Evolutionary conservation across 2,888 invertebrate genomes (phyloP), one percentile per base, ranked within the genome.

Genomic region (Adelphocoris suturalis): DNA sequence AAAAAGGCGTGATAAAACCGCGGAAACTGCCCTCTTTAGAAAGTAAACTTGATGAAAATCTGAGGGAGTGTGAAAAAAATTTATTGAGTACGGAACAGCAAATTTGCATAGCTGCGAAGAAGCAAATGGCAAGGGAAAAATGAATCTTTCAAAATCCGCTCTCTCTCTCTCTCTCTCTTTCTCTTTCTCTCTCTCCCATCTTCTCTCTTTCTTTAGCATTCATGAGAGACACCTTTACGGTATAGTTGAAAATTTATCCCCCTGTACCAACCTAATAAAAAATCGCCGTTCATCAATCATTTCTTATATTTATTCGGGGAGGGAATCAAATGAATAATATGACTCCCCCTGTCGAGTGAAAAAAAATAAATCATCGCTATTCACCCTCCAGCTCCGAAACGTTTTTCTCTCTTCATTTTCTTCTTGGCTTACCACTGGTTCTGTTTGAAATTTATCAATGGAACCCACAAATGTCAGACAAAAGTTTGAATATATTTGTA

Each of bases 401-500:
- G 68, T 13, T 23, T 27, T 23, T 23, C 23, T 68, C 68, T 0
- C 12, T 12, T 12, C 23, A 27, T 68, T 68, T 68, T 7, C 23
- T 13, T 68, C 19, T 9, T 27, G 19, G 23, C 23, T 68, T 68
- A 0, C 23, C 23, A 12, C 12, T 68, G 23, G 19, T 23, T 68
- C 23, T 68, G 9, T 27, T 23, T 37, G 37, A 37, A 68, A 82
- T 82, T 82, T 52, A 82, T 82, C 82, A 82, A 27, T 19, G 14
- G 48, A 48, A 27, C 82, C 82, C 82, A 27, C 82, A 82, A 82
- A 82, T 23, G 82, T 82, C 82, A 52, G 52, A 82, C 82, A 81
- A 52, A 47, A 52, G 47, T 82, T 52, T 27, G 82, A 82, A 82
- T 82, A 82, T 82, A 82, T 82, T 82, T 82, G 82, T 82, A 82